Base-by-base conservation (phyloP, 64 coral and sea anemone species). In the Hydrozoanthus tunicans region DNA sequence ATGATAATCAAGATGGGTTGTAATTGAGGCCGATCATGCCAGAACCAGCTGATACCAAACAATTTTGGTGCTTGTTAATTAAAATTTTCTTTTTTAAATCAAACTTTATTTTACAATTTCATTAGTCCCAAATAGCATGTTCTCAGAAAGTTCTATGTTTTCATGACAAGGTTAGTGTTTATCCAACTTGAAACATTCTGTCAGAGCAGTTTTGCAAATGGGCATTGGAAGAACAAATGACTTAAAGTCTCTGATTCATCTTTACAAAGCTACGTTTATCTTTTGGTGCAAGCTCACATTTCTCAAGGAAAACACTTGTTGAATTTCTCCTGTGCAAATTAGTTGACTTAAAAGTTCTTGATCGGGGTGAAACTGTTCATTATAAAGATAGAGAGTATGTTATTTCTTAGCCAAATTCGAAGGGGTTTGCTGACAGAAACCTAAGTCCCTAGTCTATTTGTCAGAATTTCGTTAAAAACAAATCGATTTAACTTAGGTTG, bases 111-210 rank as follows among this genome's bases (percentile, higher is more conserved):
- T 43, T 43, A 43, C 32, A 43, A 43, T 43, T 43, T 43, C 32
- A 43, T 69, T 69, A 20, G 6, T 25, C 68, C 83, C 24, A 24
- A 86, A 52, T 32, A 86, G n/a, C 59, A 51, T 85, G 70, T 64
- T 85, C 82, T 85, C 24, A 26, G 17, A 51, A 85, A 79, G 55
- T 51, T 79, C 32, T 58, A 59, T 8, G 61, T 60, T 80, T 17
- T 80, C 78, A 80, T 61, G 58, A 8, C 62, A 32, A 72, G 83
- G 25, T 13, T 86, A 61, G 83, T 86, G 83, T 86, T 86, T 86
- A 86, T 86, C 83, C 83, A 86, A 67, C 57, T 86, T 86, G 43
- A 86, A 58, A 56, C 83, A 67, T 86, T 86, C 83, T 86, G 83
- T 65, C 83, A 71, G 24, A 70, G 65, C 67, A 66, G 81, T 27